Evolutionary conservation across 2,113 vertebrate genomes (phyloP), one percentile per base, ranked within the genome.

Genomic region (Neotoma lepida): DNA sequence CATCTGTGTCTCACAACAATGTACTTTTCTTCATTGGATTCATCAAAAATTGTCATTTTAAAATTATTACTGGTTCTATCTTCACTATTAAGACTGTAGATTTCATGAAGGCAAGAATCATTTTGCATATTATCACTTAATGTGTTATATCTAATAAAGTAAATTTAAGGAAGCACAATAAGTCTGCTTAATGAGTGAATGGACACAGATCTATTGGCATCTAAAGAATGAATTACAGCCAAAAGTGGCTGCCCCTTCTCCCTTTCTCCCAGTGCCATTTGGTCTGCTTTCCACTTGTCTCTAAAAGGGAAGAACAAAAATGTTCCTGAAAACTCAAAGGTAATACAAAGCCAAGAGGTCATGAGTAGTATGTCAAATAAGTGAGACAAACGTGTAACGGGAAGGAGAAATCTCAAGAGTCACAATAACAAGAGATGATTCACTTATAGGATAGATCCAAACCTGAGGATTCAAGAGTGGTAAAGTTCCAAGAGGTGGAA

Each of bases 221-320:
- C 9, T 66, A 73, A 51, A 90, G 33, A 90, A 85, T 56, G 78
- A 91, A 92, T 90, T 90, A 77, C 28, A 93, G 22, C 24, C 95
- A 44, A 61, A 88, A 68, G 51, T 63, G 54, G 24, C 86, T 56
- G 30, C 9, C 87, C 28, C 35, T 95, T 81, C 61, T 94, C 68
- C 91, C 33, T 30, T 61, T 70, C 41, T 93, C 95, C 71, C 41
- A 82, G 0, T 90, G n/a, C 76, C 66, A 92, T 41, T n/a, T 88
- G 51, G 81, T 86, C 74, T 88, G 85, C 64, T 95, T 93, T 86
- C 33, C 56, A 85, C 86, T 15, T 86, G 58, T 74, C 85, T 96
- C 91, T 89, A 82, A 90, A 92, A 86, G 63, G 70, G 30, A 93
- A 33, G 35, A 86, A 5, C 70, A 97, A 76, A 93, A 95, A 84